Base-by-base conservation (phyloP, 2,888 invertebrate species). In the Entomobrya proxima region DNA sequence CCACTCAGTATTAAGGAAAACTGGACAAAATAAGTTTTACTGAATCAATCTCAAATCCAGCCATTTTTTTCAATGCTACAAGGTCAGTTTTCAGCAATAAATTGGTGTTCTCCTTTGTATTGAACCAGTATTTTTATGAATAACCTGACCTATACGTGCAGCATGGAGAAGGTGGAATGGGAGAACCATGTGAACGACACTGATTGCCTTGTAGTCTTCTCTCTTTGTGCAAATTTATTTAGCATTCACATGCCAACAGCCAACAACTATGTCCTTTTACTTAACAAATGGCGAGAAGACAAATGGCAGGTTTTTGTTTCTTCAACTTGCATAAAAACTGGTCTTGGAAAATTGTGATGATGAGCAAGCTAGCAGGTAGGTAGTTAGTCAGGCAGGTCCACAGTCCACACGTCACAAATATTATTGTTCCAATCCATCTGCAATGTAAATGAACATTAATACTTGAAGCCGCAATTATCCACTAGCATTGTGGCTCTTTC, bases 371-470 rank as follows among this genome's bases (percentile, higher is more conserved):
- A n/a, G n/a, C n/a, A n/a, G n/a, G n/a, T n/a, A n/a, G n/a, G n/a
- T n/a, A n/a, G n/a, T n/a, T n/a, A n/a, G n/a, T n/a, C n/a, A 35
- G 64, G 5, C 67, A 67, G 47, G 47, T 44, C 13, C 40, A 72
- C 30, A 15, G n/a, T n/a, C 47, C 7, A 47, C 47, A 47, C 69
- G 44, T 47, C 69, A 47, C 72, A 72, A 40, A 40, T 67, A 47
- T 72, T 55, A 72, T 72, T 47, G 72, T 47, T 72, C 72, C 72
- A 72, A 72, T 72, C 72, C 72, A 47, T 47, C 30, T 47, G 47
- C 30, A 72, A 47, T 47, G 27, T 72, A 72, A 72, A 72, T 72
- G 72, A 47, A 72, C 9, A 47, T 47, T 7, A 37, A 37, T 67
- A 37, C 21, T 67, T 9, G 24, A 15, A 15, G 30, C 7, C 30